Conservation (phyloP, 2,888 invertebrate species). For the Minunthozetes semirufus region DNA sequence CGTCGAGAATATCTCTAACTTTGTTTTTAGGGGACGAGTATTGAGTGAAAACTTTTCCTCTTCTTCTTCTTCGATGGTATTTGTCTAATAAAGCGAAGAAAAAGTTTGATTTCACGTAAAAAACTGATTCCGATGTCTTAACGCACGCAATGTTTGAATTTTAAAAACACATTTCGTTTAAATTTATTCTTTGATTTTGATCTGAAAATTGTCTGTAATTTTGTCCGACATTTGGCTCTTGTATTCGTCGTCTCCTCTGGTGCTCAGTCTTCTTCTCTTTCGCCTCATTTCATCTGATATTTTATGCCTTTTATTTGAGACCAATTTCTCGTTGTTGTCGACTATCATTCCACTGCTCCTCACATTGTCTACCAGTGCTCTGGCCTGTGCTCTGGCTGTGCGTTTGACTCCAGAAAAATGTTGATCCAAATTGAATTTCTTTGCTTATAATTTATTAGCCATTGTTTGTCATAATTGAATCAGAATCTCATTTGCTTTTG, state of each 20-base stretch:
- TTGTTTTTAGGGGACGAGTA: constrained; percentile 1
- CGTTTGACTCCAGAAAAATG: neutral
- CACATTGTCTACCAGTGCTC: neutral
- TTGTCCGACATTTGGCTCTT: neutral
- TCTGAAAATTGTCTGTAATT: neutral
- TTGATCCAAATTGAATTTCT: neutral
- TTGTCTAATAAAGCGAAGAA: neutral
- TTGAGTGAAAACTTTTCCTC: neutral
- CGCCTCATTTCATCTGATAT: constrained; percentile 16
- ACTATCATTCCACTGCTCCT: neutral
- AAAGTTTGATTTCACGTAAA: constrained; percentile 22
- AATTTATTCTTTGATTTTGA: neutral
- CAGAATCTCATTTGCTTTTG: constrained; percentile 16
- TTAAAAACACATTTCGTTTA: neutral
- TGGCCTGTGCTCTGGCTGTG: neutral
- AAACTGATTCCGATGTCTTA: neutral
- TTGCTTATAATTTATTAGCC: constrained; percentile 20
- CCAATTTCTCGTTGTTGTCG: neutral
- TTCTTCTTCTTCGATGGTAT: neutral
- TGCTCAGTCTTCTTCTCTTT: neutral
- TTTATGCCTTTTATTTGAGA: neutral
- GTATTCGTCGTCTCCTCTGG: neutral
- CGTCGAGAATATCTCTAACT: constrained; percentile 5
- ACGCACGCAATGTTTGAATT: constrained; percentile 15
- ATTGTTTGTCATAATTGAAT: constrained; percentile 29